Evolutionary conservation across 1,140 invertebrate species (phyloP).

Genomic region (Sycophila sp.): DNA sequence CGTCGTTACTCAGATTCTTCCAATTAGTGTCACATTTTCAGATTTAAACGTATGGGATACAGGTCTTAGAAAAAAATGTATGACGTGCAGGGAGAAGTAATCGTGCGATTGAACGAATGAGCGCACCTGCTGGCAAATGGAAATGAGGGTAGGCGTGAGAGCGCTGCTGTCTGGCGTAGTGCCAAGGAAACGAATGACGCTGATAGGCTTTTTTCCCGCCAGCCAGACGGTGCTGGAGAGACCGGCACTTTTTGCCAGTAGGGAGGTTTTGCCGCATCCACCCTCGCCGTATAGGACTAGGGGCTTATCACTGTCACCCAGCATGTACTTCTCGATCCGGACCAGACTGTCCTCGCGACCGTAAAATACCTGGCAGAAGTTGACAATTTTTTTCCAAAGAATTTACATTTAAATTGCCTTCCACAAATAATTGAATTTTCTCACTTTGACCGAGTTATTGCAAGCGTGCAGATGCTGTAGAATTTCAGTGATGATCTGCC

Average conservation of each 20-base stretch:
- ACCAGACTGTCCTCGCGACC: conserved; percentile 89
- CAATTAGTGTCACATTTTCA: no score
- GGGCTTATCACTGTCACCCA: conserved; percentile 85
- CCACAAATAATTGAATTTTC: background rate
- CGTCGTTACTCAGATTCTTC: no score
- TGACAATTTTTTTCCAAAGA: no score
- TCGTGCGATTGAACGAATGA: no score
- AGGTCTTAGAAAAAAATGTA: no score
- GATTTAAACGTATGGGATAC: no score
- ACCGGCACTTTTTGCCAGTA: conserved; percentile 92
- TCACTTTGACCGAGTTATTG: conserved; percentile 90
- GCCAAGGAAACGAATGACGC: conserved; percentile 92
- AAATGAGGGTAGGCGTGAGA: conserved; percentile 92
- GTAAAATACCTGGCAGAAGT: conserved; percentile 82
- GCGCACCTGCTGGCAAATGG: conserved; percentile 93
- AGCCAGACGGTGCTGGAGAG: conserved; percentile 80
- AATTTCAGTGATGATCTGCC: conserved; percentile 94
- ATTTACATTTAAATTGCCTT: no score
- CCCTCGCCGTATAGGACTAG: conserved; percentile 95
- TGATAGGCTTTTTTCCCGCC: conserved; percentile 78
- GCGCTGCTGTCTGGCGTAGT: conserved; percentile 97
- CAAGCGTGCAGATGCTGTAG: conserved; percentile 96
- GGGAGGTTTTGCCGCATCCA: conserved; percentile 97
- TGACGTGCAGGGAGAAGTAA: no score
- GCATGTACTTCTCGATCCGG: conserved; percentile 87